These are phyloP conservation scores for Odontocerum albicorne DNA, from an alignment of 2,888 invertebrate species.

Conservation along the genomic window DNA sequence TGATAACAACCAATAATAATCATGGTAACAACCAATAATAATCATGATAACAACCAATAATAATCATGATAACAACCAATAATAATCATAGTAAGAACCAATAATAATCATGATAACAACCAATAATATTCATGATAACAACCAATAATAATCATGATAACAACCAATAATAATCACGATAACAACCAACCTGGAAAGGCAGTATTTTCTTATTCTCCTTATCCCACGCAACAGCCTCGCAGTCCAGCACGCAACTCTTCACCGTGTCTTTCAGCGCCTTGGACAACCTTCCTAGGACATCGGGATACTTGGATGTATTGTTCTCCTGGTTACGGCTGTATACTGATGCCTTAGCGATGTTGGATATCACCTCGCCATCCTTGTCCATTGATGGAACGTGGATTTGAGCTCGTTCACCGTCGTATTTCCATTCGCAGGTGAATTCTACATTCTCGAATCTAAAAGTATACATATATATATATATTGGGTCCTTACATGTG, in stretches of 20 bases:
- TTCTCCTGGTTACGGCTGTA: conserved; percentile 97
- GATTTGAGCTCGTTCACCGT: conserved; percentile 96
- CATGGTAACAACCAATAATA: too few relatives aligned
- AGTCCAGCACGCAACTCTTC: conserved; percentile 86
- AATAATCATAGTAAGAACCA: too few relatives aligned
- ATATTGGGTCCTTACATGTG: too few relatives aligned
- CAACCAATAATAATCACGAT: too few relatives aligned
- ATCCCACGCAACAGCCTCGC: conserved; percentile 98
- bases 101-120: too few relatives aligned
- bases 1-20: too few relatives aligned
- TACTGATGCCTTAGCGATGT: conserved; percentile 72
- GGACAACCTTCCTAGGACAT: conserved; percentile 76
- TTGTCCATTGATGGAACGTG: conserved; percentile 46
- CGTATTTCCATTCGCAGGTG: conserved; percentile 99
- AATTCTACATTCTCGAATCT: conserved; percentile 83
- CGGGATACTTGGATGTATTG: conserved; percentile 94
- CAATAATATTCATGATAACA: too few relatives aligned
- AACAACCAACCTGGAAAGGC: conserved; percentile 77
- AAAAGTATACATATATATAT: neutral
- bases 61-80: too few relatives aligned
- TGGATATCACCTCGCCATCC: conserved; percentile 19
- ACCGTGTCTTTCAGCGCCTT: conserved; percentile 60
- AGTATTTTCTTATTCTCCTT: conserved; percentile 81
- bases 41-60: too few relatives aligned
- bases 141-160: too few relatives aligned